Percentiles rank a stretch among this genome's conserved stretches.
phyloP scores from a whole-genome alignment of 2,113 vertebrate genomes.

The Ploceus nigricollis region DNA sequence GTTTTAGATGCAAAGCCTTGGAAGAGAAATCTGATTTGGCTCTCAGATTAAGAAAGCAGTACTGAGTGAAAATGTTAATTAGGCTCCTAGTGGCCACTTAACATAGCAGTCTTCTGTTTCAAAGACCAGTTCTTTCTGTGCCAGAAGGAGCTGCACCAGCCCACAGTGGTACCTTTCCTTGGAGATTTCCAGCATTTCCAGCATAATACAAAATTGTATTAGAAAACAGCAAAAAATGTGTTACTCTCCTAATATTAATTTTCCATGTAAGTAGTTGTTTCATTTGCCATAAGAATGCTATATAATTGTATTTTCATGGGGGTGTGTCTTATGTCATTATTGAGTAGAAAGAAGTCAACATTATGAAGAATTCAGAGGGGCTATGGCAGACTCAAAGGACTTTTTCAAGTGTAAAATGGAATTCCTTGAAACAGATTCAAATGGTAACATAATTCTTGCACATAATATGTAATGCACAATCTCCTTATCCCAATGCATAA shows the following conservation, averaged over 20 bases:
- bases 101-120: neutral
- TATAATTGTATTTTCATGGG: neutral
- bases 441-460: neutral
- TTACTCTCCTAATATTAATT: neutral
- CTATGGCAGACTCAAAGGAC: neutral
- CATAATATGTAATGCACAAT: rapidly evolving
- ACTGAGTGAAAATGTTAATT: neutral
- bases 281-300: neutral
- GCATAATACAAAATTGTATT: neutral
- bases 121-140: neutral
- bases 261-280: neutral
- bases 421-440: neutral
- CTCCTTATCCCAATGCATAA: neutral
- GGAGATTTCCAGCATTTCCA: neutral
- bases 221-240: neutral
- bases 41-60: neutral
- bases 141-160: neutral
- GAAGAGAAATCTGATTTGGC: neutral
- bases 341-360: neutral
- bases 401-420: neutral
- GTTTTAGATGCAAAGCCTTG: neutral
- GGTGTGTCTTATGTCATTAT: neutral
- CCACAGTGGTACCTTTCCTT: neutral
- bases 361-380: neutral
- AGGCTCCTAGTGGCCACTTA: neutral